These are phyloP conservation scores for Pollimyrus isidori DNA, from an alignment of 2,113 vertebrate species.

Conservation along the genomic window DNA sequence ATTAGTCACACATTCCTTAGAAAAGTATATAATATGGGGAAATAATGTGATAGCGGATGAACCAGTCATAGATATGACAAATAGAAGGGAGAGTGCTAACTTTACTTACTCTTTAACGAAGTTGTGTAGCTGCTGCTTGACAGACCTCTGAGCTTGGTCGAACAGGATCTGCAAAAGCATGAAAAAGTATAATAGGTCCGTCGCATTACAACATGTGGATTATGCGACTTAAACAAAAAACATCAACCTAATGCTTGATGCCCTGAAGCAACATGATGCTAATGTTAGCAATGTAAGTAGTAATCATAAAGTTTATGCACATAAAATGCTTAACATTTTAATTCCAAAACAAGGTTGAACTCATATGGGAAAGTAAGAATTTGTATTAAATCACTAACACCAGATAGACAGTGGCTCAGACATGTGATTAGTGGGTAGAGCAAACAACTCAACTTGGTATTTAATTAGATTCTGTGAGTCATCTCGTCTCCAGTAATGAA, in stretches of 20 bases:
- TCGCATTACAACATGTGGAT: not conserved
- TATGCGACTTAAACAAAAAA: not conserved
- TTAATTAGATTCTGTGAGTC: not conserved
- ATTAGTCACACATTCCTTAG: not conserved
- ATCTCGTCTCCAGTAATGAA: not conserved
- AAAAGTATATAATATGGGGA: not conserved
- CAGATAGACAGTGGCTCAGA: not conserved
- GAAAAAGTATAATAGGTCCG: not conserved
- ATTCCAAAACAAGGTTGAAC: not conserved
- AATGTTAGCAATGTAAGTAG: not conserved
- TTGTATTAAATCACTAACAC: not conserved
- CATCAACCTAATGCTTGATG: not conserved
- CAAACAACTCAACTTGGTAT: not conserved
- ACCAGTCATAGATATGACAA: not conserved
- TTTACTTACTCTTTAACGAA: slow-evolving; percentile 94
- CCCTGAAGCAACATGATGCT: not conserved
- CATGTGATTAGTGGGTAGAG: not conserved
- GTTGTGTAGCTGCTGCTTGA: slow-evolving; percentile 88
- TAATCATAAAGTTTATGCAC: not conserved
- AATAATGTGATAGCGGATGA: not conserved
- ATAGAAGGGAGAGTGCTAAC: too few species aligned
- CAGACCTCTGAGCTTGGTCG: slow-evolving; percentile 92
- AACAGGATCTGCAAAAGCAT: slow-evolving; percentile 77
- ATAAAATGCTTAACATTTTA: not conserved
- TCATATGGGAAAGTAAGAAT: not conserved